Conservation (phyloP, 2,113 vertebrate species). For the Zapornia atra region DNA sequence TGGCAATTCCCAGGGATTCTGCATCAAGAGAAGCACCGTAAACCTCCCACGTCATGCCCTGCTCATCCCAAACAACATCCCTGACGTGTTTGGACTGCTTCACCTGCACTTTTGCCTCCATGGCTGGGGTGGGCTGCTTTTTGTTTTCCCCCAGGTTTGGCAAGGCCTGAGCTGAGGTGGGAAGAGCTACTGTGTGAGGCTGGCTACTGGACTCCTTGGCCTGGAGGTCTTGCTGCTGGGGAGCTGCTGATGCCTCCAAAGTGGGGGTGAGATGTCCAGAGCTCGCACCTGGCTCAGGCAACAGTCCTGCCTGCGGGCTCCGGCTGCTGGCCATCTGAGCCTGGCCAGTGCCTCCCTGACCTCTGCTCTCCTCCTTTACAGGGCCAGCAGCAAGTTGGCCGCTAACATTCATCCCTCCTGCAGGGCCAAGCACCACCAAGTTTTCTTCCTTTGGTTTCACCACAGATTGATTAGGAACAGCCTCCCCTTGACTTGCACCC, state of each 20-base stretch:
- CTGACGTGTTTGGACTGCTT: slow-evolving; percentile 83
- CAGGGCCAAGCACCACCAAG: slow-evolving; percentile 4
- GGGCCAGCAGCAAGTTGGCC: not conserved
- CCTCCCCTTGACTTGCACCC: not conserved
- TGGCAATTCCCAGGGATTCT: slow-evolving; percentile 93
- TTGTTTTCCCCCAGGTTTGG: slow-evolving; percentile 48
- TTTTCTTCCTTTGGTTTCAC: slow-evolving; percentile 44
- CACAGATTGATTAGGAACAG: not conserved
- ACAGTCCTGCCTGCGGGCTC: slow-evolving; percentile 41
- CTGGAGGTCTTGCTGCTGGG: slow-evolving; percentile 24
- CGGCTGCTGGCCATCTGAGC: not conserved
- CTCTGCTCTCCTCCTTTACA: not conserved
- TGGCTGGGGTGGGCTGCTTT: slow-evolving; percentile 45
- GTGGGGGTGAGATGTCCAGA: slow-evolving; percentile 27
- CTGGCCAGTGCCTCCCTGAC: not conserved
- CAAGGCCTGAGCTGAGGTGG: slow-evolving; percentile 56
- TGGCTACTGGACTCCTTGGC: slow-evolving; percentile 59
- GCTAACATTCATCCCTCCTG: not conserved
- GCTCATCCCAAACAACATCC: slow-evolving; percentile 96
- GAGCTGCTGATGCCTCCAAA: not conserved
- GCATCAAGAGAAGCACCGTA: slow-evolving; percentile 95
- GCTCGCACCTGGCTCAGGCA: not conserved
- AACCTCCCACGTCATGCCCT: slow-evolving; percentile 99
- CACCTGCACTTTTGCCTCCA: slow-evolving; percentile 71
- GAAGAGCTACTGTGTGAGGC: not conserved